These are phyloP conservation scores for Temnothorax curvispinosus DNA, from an alignment of 1,140 invertebrate species.

Conservation along the genomic window DNA sequence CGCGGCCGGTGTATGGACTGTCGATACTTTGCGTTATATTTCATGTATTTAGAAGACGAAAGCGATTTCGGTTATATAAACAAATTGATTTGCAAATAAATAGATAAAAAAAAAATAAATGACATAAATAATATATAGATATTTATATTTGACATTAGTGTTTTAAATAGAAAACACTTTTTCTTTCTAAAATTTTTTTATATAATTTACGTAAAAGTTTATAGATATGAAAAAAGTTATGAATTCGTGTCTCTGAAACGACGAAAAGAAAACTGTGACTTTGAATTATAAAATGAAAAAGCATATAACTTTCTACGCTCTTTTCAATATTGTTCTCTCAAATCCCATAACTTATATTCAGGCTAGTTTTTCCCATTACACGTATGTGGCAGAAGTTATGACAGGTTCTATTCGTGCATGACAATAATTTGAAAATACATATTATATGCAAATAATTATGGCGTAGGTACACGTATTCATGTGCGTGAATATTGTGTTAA, in stretches of 20 bases:
- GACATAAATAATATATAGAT: not conserved
- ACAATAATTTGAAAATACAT: not conserved
- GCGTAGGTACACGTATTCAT: not conserved
- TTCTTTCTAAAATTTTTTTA: not conserved
- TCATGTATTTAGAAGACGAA: not conserved
- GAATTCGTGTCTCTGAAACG: slow-evolving; percentile 12
- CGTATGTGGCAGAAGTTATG: not conserved
- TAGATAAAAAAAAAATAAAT: not conserved
- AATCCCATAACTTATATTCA: slow-evolving; percentile 39
- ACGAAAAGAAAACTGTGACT: not conserved
- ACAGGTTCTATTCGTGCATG: not conserved
- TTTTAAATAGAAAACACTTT: not conserved
- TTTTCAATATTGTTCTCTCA: slow-evolving; percentile 38
- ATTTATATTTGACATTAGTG: not conserved
- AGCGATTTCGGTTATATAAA: not conserved
- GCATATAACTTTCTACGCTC: not conserved
- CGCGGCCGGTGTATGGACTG: not conserved
- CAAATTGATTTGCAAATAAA: slow-evolving; percentile 6
- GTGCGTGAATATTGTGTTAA: not conserved
- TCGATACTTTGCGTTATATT: slow-evolving; percentile 31
- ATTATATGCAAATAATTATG: not conserved
- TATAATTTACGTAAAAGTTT: not conserved
- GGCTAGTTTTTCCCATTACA: slow-evolving; percentile 28
- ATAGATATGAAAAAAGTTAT: not conserved
- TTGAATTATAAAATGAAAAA: slow-evolving; percentile 28